Evolutionary conservation across 2,797 vertebrate species (phyloP).

Genomic region (Diceros bicornis): DNA sequence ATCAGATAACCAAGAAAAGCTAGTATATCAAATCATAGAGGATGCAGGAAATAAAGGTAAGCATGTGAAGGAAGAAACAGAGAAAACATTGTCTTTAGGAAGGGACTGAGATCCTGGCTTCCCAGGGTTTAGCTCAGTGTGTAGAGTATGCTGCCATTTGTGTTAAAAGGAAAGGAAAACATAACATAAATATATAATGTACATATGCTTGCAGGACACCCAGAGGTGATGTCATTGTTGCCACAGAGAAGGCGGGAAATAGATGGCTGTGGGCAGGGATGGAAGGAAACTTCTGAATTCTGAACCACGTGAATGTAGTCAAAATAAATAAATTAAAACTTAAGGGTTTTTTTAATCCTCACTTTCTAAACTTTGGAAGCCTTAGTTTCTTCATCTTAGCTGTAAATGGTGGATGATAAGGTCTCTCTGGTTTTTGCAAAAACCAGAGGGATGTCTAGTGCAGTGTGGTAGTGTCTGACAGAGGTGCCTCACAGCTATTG

Average conservation of each 20-base stretch:
- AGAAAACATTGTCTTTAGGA: background rate
- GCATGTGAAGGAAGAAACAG: background rate
- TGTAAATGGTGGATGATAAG: background rate
- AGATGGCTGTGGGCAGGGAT: background rate
- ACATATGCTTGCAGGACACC: background rate
- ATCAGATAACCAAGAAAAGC: conserved; percentile 98
- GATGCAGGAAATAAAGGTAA: conserved; percentile 98
- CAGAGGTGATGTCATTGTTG: background rate
- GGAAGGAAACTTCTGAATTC: conserved; percentile 41
- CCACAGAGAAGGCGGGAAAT: background rate
- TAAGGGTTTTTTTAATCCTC: background rate
- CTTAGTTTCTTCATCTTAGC: conserved; percentile 50
- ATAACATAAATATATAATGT: background rate
- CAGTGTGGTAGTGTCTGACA: background rate
- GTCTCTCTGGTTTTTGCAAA: conserved; percentile 19
- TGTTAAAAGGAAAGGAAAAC: conserved; percentile 40
- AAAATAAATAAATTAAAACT: conserved; percentile 57
- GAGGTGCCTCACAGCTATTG: background rate
- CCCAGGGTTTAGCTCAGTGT: background rate
- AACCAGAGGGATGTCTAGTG: background rate
- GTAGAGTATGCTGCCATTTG: background rate
- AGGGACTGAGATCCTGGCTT: conserved; percentile 1
- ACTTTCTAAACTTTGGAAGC: conserved; percentile 10
- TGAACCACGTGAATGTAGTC: conserved; percentile 8
- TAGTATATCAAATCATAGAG: conserved; percentile 99